Evolutionary conservation across 2,113 vertebrate species (phyloP).

Genomic region (Poeciliopsis occidentalis): DNA sequence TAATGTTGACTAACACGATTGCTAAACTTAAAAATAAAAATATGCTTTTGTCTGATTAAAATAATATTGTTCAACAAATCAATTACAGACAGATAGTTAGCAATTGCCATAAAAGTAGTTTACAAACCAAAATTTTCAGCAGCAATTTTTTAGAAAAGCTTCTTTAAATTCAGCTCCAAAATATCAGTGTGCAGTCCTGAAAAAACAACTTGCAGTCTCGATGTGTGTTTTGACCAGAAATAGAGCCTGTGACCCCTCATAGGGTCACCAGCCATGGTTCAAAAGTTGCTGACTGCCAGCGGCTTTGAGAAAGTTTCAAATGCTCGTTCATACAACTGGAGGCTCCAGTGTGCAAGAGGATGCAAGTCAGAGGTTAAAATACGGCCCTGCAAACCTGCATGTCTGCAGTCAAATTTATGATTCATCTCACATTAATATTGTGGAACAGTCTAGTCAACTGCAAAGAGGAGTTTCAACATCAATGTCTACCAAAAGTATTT

Average conservation of each 20-base stretch:
- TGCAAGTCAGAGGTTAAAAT: constrained; percentile 11
- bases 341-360: neutral
- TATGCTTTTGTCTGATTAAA: neutral
- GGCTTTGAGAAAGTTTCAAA: constrained; percentile 21
- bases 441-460: neutral
- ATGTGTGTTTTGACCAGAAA: constrained; percentile 43
- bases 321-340: constrained; percentile 13
- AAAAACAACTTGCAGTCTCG: constrained; percentile 22
- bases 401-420: neutral
- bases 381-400: neutral
- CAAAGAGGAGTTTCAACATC: neutral
- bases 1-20: neutral
- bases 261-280: constrained; percentile 35
- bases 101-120: neutral
- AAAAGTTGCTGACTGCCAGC: constrained; percentile 43
- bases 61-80: neutral
- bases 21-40: neutral
- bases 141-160: too few species aligned
- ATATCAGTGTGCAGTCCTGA: neutral
- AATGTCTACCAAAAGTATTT: neutral
- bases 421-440: neutral
- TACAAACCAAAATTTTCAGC: too few species aligned
- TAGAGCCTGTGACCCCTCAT: constrained; percentile 30
- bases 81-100: neutral
- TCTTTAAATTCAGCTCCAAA: neutral